Conservation (phyloP, 2,797 vertebrate species). For the Pyrrhura leucotis region DNA sequence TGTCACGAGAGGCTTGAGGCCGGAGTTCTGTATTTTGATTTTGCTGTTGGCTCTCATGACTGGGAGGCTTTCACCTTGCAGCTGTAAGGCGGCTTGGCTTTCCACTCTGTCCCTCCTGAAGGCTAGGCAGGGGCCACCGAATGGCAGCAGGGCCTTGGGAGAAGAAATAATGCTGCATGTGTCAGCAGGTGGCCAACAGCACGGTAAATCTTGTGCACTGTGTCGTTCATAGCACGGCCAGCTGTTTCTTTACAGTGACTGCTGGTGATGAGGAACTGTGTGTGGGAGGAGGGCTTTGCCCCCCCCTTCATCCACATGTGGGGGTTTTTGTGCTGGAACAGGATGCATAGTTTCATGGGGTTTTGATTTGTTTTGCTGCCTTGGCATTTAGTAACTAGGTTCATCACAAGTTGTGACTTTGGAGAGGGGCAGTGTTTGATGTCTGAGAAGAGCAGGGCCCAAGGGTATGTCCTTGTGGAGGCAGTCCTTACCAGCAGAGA, state of each 20-base stretch:
- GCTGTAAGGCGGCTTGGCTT: neutral
- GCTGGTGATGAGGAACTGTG: neutral
- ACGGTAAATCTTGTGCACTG: neutral
- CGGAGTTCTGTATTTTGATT: neutral
- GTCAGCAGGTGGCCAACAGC: neutral
- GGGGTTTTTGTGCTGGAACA: neutral
- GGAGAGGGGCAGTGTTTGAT: neutral
- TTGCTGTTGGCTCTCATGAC: fast-evolving
- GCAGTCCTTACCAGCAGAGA: neutral
- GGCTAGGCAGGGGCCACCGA: fast-evolving
- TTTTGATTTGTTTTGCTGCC: neutral
- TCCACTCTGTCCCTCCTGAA: fast-evolving
- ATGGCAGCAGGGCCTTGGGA: neutral
- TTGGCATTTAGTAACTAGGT: neutral
- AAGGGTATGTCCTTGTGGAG: neutral
- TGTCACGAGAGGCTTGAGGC: neutral
- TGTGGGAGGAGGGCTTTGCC: neutral
- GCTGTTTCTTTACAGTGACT: neutral
- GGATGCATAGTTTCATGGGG: neutral
- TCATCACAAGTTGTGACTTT: neutral
- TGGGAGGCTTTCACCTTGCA: neutral
- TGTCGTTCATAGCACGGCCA: neutral
- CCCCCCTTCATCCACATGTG: fast-evolving
- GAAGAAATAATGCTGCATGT: neutral
- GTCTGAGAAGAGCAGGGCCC: neutral